Evolutionary conservation across 2,113 vertebrate species (phyloP).

Genomic region (Balaenoptera acutorostrata): DNA sequence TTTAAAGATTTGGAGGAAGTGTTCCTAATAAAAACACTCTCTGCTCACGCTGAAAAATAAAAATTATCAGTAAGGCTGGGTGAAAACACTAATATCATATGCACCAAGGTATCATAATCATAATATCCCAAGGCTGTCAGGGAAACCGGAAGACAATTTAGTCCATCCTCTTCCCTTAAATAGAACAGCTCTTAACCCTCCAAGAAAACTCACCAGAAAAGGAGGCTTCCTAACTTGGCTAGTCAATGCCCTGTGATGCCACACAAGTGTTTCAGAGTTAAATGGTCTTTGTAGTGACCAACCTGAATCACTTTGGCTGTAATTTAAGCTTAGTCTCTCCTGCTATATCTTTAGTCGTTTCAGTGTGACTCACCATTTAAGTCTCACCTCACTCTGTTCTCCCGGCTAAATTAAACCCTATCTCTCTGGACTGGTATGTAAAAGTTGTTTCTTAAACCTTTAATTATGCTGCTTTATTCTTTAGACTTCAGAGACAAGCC

Average conservation of each 20-base stretch:
- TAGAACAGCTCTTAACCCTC: background rate
- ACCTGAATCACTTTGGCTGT: background rate
- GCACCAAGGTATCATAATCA: background rate
- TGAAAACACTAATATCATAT: conserved; percentile 26
- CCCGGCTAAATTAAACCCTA: background rate
- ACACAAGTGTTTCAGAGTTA: background rate
- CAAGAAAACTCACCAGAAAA: background rate
- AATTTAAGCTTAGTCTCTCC: background rate
- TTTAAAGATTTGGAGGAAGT: conserved; percentile 8
- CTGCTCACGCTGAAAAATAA: background rate
- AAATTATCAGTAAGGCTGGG: background rate
- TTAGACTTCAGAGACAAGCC: background rate
- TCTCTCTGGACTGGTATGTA: background rate
- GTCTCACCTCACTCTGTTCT: conserved; percentile 13
- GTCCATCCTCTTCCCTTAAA: background rate
- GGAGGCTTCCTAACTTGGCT: background rate
- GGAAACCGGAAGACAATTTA: background rate
- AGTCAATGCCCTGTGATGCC: background rate
- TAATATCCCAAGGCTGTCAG: background rate
- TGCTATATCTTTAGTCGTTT: background rate
- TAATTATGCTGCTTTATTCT: background rate
- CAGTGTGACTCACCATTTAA: background rate
- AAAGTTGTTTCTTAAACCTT: conserved; percentile 28
- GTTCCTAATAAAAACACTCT: conserved; percentile 1
- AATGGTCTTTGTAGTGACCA: background rate